Percentiles rank a stretch among this genome's conserved stretches.
phyloP scores from a whole-genome alignment of 2,113 vertebrate species.

The Mesitornis unicolor region DNA sequence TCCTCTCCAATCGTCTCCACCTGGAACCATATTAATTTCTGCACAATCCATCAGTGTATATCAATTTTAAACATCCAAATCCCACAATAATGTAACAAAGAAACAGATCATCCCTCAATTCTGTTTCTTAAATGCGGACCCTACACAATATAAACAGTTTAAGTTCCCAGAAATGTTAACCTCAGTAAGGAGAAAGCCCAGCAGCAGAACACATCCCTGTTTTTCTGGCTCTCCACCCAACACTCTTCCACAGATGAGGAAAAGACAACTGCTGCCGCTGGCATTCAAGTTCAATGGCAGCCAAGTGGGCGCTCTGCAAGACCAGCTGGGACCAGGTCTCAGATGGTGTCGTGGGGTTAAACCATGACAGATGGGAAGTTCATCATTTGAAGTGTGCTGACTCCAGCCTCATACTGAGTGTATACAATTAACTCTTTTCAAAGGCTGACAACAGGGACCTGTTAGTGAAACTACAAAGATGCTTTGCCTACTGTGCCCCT shows the following conservation, averaged over 20 bases:
- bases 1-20: neutral
- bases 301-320: neutral
- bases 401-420: neutral
- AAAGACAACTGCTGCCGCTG: neutral
- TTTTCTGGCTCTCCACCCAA: neutral
- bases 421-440: neutral
- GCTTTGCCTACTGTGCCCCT: neutral
- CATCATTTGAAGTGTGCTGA: neutral
- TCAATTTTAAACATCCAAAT: neutral
- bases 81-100: neutral
- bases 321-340: neutral
- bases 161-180: neutral
- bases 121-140: neutral
- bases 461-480: neutral
- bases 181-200: neutral
- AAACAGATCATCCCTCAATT: neutral
- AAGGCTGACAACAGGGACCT: neutral
- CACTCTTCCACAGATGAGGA: neutral
- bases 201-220: neutral
- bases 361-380: too few species aligned
- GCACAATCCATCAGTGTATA: neutral
- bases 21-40: neutral
- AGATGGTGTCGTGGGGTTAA: too few species aligned
- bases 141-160: neutral
- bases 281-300: neutral